Conservation (phyloP, 1,140 invertebrate species). For the Muscidifurax raptorellus region DNA sequence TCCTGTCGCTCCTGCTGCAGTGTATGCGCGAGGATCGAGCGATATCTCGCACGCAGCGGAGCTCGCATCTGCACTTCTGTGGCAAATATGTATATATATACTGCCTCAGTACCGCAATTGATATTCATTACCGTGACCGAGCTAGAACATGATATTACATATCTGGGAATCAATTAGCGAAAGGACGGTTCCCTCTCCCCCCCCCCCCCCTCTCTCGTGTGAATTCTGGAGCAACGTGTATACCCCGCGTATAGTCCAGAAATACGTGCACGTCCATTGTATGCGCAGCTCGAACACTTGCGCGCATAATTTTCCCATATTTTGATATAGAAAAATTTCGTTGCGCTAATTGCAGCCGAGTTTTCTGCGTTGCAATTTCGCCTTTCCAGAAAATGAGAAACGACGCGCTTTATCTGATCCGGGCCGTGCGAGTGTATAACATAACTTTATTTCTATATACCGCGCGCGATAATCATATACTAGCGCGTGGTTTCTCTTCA, state of each 20-base stretch:
- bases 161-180: constrained; percentile 37
- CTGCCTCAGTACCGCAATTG: constrained; percentile 1
- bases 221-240: not conserved
- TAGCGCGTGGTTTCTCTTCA: too few relatives aligned
- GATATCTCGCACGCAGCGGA: constrained; percentile 33
- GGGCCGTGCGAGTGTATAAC: too few relatives aligned
- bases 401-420: not conserved
- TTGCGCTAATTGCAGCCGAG: too few relatives aligned
- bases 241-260: not conserved
- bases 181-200: too few relatives aligned
- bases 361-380: too few relatives aligned
- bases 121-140: constrained; percentile 41
- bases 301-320: not conserved
- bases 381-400: too few relatives aligned
- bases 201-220: too few relatives aligned
- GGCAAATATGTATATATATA: not conserved
- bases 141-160: not conserved
- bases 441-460: too few relatives aligned
- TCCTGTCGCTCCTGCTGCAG: constrained; percentile 62
- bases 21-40: not conserved
- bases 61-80: not conserved
- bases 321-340: not conserved
- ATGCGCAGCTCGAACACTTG: not conserved
- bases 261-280: not conserved
- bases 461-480: too few relatives aligned